These are phyloP conservation scores for Galemys pyrenaicus DNA, from an alignment of 2,113 vertebrate genomes.

Conservation along the genomic window DNA sequence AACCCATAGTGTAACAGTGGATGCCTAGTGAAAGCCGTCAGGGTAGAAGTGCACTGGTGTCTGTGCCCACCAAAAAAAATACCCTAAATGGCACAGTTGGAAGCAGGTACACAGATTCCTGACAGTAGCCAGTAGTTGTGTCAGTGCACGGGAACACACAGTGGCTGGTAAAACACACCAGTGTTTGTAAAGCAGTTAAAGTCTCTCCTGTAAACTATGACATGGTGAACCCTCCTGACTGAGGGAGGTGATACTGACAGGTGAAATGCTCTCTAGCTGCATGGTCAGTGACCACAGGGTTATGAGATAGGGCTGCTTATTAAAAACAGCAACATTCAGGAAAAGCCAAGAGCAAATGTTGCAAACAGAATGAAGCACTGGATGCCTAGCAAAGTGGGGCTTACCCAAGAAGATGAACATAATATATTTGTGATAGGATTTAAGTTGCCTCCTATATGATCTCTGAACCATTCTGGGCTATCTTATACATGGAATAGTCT, in stretches of 20 bases:
- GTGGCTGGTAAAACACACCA: not conserved
- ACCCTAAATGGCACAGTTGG: fast-evolving
- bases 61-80: not conserved
- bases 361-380: not conserved
- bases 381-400: not conserved
- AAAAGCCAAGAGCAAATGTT: not conserved
- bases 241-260: not conserved
- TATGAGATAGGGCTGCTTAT: not conserved
- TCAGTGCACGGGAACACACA: not conserved
- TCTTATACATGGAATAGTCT: not conserved
- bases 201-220: not conserved
- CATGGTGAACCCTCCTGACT: not conserved
- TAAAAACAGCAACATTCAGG: not conserved
- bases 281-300: not conserved
- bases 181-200: not conserved
- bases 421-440: not conserved
- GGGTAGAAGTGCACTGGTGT: not conserved
- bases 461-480: not conserved
- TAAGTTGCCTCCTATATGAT: not conserved
- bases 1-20: not conserved
- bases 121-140: not conserved
- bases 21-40: not conserved
- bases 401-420: not conserved
- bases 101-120: not conserved
- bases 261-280: not conserved